These are phyloP conservation scores for Vanessa tameamea DNA, from an alignment of 1,140 invertebrate species.

Conservation along the genomic window DNA sequence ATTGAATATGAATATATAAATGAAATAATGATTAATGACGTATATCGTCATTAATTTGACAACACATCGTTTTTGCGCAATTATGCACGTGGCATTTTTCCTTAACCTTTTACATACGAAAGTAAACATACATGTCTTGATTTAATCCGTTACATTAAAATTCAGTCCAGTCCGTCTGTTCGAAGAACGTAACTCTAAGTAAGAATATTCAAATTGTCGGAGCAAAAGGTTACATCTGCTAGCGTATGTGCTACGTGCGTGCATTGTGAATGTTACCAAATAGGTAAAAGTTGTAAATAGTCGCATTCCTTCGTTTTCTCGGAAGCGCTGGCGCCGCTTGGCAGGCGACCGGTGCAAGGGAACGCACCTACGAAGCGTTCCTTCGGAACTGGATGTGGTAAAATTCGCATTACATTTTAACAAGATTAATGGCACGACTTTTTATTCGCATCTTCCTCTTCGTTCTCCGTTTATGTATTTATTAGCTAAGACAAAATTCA, in stretches of 20 bases:
- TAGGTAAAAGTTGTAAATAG: slow-evolving; percentile 79
- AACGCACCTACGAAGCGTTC: slow-evolving; percentile 34
- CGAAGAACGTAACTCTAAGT: slow-evolving; percentile 26
- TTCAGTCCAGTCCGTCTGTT: slow-evolving; percentile 11
- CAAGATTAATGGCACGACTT: not conserved
- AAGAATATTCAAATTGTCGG: slow-evolving; percentile 49
- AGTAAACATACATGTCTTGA: not conserved
- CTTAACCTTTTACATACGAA: not conserved
- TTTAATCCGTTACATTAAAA: slow-evolving; percentile 11
- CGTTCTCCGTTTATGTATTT: no score
- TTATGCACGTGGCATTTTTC: not conserved
- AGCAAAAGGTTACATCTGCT: slow-evolving; percentile 58
- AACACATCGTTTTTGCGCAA: no score
- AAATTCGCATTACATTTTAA: not conserved
- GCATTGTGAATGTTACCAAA: slow-evolving; percentile 75
- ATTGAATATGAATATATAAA: no score
- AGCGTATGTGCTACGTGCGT: slow-evolving; percentile 56
- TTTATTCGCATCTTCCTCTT: not conserved
- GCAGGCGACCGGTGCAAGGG: slow-evolving; percentile 27
- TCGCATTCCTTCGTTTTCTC: slow-evolving; percentile 68
- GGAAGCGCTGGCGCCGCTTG: slow-evolving; percentile 64
- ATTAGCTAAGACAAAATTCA: no score
- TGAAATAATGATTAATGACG: no score
- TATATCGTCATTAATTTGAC: not conserved
- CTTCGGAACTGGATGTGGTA: slow-evolving; percentile 30